These are phyloP conservation scores for Leptestheria dahalacensis DNA, from an alignment of 1,140 invertebrate species.

Conservation along the genomic window DNA sequence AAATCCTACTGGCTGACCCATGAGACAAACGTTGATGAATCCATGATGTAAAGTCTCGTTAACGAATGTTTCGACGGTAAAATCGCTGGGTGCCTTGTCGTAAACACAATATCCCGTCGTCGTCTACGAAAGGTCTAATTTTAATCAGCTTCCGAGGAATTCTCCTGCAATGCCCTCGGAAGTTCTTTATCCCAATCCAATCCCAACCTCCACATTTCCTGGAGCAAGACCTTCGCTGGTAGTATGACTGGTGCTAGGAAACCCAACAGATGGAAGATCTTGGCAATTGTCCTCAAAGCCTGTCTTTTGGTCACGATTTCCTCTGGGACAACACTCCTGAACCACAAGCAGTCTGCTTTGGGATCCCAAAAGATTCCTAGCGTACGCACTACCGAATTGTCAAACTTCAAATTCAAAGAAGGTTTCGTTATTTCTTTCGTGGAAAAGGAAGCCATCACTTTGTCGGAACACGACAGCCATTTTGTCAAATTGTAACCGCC, in stretches of 20 bases:
- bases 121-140: neutral
- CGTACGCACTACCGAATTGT: too few species aligned
- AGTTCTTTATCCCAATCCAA: constrained; percentile 29
- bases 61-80: neutral
- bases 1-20: too few species aligned
- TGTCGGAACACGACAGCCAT: constrained; percentile 12
- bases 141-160: neutral
- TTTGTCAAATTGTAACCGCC: constrained; percentile 18
- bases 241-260: constrained; percentile 26
- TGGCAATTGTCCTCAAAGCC: constrained; percentile 23
- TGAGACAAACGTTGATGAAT: too few species aligned
- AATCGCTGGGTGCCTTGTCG: neutral
- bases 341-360: too few species aligned
- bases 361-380: too few species aligned
- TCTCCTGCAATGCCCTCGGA: constrained; percentile 12
- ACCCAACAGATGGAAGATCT: constrained; percentile 31
- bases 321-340: too few species aligned
- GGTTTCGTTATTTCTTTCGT: too few species aligned
- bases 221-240: constrained; percentile 28
- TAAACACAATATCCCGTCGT: constrained; percentile 11
- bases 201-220: constrained; percentile 27
- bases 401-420: too few species aligned
- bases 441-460: neutral
- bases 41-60: neutral
- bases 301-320: constrained; percentile 25